Evolutionary conservation across 1,140 invertebrate genomes (phyloP).

Genomic region (Cotesia chilonis): DNA sequence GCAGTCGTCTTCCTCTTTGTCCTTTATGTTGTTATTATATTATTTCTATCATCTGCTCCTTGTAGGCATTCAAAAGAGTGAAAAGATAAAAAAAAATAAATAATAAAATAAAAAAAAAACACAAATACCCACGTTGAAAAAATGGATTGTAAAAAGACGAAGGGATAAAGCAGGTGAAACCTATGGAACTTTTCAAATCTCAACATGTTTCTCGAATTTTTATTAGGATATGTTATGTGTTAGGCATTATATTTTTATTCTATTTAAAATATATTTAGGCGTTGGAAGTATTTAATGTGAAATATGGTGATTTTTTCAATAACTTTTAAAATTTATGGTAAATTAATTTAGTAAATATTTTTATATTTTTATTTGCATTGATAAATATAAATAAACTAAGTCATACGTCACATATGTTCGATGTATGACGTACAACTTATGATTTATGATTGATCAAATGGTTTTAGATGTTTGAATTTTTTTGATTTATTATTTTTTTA

Average conservation of each 20-base stretch:
- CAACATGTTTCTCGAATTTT: background rate
- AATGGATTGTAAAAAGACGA: background rate
- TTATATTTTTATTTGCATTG: too few species aligned
- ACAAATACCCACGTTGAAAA: background rate
- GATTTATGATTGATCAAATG: too few species aligned
- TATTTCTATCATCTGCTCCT: conserved; percentile 14
- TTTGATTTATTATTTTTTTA: too few species aligned
- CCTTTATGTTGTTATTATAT: background rate
- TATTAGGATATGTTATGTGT: too few species aligned
- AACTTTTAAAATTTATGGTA: conserved; percentile 3
- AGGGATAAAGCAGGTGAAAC: conserved; percentile 14
- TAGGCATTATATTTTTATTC: too few species aligned
- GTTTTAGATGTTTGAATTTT: too few species aligned
- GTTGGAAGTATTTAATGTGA: too few species aligned
- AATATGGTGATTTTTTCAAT: background rate
- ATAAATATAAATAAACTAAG: too few species aligned
- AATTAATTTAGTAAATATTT: too few species aligned
- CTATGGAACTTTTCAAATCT: background rate
- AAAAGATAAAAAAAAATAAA: background rate
- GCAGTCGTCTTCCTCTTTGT: background rate
- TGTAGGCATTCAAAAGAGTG: background rate
- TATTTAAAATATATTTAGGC: too few species aligned
- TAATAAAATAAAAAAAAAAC: background rate
- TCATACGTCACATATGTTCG: too few species aligned
- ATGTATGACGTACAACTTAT: too few species aligned